phyloP scores from a whole-genome alignment of 2,113 vertebrate genomes.

The Dicentrarchus labrax region DNA sequence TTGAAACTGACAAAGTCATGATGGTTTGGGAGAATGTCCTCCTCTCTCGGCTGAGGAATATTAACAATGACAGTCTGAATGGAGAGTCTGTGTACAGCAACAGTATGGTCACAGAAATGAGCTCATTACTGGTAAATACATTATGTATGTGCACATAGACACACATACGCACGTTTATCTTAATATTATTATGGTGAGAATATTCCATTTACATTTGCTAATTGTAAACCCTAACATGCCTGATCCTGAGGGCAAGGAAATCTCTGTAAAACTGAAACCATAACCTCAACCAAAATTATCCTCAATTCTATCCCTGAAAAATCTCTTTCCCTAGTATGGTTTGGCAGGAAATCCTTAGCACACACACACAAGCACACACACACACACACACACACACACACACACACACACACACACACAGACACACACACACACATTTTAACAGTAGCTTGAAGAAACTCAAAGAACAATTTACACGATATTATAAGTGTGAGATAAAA shows the following conservation, averaged over 20 bases:
- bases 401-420: slow-evolving; percentile 10
- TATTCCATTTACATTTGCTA: slow-evolving; percentile 61
- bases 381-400: slow-evolving; percentile 14
- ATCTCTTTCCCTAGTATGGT: slow-evolving; percentile 32
- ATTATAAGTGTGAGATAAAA: slow-evolving; percentile 64
- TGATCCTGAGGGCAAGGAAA: slow-evolving; percentile 42
- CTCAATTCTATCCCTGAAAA: slow-evolving; percentile 42
- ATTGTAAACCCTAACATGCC: slow-evolving; percentile 53
- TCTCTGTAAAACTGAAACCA: slow-evolving; percentile 48
- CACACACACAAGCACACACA: slow-evolving; percentile 15
- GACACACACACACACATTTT: neutral
- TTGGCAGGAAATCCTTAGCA: slow-evolving; percentile 49
- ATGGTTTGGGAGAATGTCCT: slow-evolving; percentile 64
- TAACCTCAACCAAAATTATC: slow-evolving; percentile 59
- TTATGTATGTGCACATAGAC: slow-evolving; percentile 49
- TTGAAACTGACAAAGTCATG: slow-evolving; percentile 73
- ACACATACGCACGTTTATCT: slow-evolving; percentile 38
- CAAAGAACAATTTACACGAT: slow-evolving; percentile 48
- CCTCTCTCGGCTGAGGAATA: slow-evolving; percentile 50
- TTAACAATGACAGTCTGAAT: slow-evolving; percentile 70
- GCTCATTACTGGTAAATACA: slow-evolving; percentile 73
- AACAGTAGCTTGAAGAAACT: slow-evolving; percentile 25
- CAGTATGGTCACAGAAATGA: slow-evolving; percentile 67
- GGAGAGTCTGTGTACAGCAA: slow-evolving; percentile 68
- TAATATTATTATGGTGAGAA: slow-evolving; percentile 46